A percentile compares a stretch with the other conserved stretches of the same genome.
Evolutionary conservation across 2,113 vertebrate genomes (phyloP).

Genomic region (Datnioides undecimradiatus): DNA sequence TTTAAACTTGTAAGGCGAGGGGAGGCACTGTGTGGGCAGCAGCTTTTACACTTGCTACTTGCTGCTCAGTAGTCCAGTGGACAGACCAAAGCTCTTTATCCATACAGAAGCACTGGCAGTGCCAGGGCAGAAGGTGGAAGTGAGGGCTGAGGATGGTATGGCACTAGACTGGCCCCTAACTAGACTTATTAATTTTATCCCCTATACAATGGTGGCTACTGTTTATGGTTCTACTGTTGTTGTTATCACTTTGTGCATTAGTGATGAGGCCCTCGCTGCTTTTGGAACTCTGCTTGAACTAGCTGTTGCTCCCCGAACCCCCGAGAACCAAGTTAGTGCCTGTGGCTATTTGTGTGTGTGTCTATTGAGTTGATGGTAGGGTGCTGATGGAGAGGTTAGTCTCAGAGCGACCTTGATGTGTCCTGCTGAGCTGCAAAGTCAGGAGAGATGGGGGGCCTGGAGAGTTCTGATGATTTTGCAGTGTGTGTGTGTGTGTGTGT

Average conservation of each 20-base stretch:
- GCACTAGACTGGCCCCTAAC: conserved; percentile 46
- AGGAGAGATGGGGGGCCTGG: conserved; percentile 36
- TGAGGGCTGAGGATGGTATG: conserved; percentile 39
- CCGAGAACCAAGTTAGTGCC: not conserved
- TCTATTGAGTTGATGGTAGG: conserved; percentile 43
- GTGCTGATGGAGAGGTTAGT: conserved; percentile 74
- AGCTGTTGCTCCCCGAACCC: conserved; percentile 11
- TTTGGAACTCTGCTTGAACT: conserved; percentile 21
- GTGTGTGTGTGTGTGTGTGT: conserved; percentile 7
- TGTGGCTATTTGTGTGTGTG: conserved; percentile 29
- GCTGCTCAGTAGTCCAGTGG: conserved; percentile 68
- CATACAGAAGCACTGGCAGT: conserved; percentile 74
- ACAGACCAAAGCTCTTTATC: conserved; percentile 82
- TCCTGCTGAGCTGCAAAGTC: conserved; percentile 76
- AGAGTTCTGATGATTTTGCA: conserved; percentile 44
- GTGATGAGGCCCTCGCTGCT: not conserved
- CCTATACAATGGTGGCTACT: conserved; percentile 36
- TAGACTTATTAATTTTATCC: conserved; percentile 44
- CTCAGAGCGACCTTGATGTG: conserved; percentile 68
- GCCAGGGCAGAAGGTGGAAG: conserved; percentile 56
- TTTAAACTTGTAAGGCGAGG: conserved; percentile 80
- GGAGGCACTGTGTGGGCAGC: conserved; percentile 54
- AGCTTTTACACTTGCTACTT: conserved; percentile 84
- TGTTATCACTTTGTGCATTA: conserved; percentile 57
- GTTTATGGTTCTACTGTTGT: conserved; percentile 42